Evolutionary conservation across 37 sponge, comb jelly and placozoan genomes (phyloP).

Genomic region (Ianthella basta): DNA sequence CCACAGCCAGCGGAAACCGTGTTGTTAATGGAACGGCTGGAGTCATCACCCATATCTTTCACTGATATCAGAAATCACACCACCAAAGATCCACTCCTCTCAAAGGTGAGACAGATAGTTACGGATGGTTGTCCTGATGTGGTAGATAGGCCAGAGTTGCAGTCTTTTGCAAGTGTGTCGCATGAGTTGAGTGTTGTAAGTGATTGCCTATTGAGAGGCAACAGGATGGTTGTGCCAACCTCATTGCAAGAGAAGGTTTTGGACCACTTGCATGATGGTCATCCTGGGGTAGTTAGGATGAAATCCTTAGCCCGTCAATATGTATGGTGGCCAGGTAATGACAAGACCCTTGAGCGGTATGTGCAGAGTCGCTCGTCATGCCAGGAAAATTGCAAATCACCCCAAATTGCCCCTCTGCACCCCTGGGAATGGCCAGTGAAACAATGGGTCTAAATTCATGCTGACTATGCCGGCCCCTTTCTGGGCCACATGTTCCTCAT

Average conservation of each 20-base stretch:
- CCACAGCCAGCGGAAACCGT: slow-evolving; percentile 11
- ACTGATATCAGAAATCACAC: background rate
- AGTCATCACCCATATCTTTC: background rate
- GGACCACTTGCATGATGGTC: slow-evolving; percentile 25
- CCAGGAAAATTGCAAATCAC: too few species aligned
- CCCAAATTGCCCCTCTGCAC: too few species aligned
- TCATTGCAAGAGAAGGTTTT: slow-evolving; percentile 25
- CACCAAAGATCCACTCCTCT: background rate
- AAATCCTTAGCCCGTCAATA: slow-evolving; percentile 33
- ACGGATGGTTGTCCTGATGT: background rate
- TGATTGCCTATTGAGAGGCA: slow-evolving; percentile 35
- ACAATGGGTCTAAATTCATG: too few species aligned
- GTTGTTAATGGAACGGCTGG: background rate
- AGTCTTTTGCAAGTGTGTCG: background rate
- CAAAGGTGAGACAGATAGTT: slow-evolving; percentile 16
- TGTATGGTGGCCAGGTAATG: slow-evolving; percentile 48
- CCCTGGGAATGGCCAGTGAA: too few species aligned
- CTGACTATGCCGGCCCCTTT: too few species aligned
- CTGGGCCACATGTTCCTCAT: too few species aligned
- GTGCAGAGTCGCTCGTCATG: background rate
- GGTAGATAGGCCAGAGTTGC: background rate
- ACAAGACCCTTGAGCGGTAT: slow-evolving; percentile 18
- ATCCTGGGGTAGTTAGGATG: slow-evolving; percentile 25
- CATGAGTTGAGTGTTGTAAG: background rate
- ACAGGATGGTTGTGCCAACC: slow-evolving; percentile 23